These are phyloP conservation scores for Lamprologus speciosus DNA, from an alignment of 2,113 vertebrate genomes.

Conservation along the genomic window DNA sequence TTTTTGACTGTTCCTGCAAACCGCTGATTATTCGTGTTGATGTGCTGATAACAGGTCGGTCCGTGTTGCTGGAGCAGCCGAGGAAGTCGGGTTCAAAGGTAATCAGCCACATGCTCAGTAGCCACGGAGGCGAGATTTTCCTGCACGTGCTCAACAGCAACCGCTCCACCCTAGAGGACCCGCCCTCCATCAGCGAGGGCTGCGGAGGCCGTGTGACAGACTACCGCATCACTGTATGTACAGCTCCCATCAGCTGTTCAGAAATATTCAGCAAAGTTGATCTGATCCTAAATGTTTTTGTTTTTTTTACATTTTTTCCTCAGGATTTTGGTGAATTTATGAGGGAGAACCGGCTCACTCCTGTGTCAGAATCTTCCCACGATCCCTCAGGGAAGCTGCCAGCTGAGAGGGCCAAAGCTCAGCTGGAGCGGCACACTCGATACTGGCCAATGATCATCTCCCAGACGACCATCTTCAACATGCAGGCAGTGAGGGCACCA, in stretches of 20 bases:
- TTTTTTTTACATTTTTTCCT: neutral
- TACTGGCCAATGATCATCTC: constrained; percentile 99
- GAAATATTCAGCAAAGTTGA: neutral
- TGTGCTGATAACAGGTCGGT: constrained; percentile 79
- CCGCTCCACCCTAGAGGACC: constrained; percentile 93
- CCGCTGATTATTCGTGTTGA: neutral
- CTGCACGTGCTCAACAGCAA: constrained; percentile 93
- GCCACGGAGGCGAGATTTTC: constrained; percentile 97
- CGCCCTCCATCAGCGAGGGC: constrained; percentile 96
- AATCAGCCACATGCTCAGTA: constrained; percentile 98
- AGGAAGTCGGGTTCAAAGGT: constrained; percentile 98
- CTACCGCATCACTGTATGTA: constrained; percentile 92
- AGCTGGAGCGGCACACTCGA: constrained; percentile 93
- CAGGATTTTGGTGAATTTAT: constrained; percentile 99
- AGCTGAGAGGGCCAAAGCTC: constrained; percentile 85
- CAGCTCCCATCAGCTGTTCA: neutral
- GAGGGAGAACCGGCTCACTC: constrained; percentile 95
- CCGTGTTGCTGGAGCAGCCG: constrained; percentile 92
- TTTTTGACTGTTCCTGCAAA: neutral
- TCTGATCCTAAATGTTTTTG: fast-evolving
- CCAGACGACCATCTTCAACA: constrained; percentile 99
- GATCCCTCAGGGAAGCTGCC: constrained; percentile 82
- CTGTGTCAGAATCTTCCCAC: constrained; percentile 81
- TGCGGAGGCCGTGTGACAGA: constrained; percentile 96
- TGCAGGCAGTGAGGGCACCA: constrained; percentile 91